Base-by-base conservation (phyloP, 2,113 vertebrate genomes). In the Xenus cinereus region DNA sequence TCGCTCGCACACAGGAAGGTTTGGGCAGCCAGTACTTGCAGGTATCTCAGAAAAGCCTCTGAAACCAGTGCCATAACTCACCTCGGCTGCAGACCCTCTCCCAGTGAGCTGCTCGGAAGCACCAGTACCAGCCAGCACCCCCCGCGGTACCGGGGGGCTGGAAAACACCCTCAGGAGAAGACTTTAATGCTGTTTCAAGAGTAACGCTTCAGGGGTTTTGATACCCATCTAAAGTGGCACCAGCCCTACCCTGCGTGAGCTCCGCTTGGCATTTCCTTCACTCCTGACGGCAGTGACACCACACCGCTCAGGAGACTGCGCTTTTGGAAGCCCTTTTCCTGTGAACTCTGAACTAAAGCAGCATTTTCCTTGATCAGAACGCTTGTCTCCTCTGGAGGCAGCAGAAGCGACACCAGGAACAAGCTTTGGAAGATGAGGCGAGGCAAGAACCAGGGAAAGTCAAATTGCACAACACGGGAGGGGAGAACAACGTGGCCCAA, bases 281-380 rank as follows among this genome's bases (percentile, higher is more conserved):
- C 10, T 26, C 59, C 73, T 3, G 2, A 19, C 3, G 0, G 6
- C 0, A 26, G 71, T 0, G 35, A 50, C 20, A 13, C 0, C 14
- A 24, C 35, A 18, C 30, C 17, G 8, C 64, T 7, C 18, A 46
- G 45, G 45, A 45, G 45, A 45, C 18, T 18, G 14, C 4, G 15
- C 51, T 28, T 16, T 16, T 8, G 51, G 27, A 15, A 53, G 51
- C 51, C 27, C 51, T 28, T 54, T 35, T 48, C 77, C 69, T 41
- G 15, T 4, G 4, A 53, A 28, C 51, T 28, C 51, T 16, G 51
- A 28, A 8, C 26, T 28, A 15, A 18, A 20, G 37, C 12, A 69
- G 6, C 3, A 1, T 33, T 64, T 64, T 60, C 73, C 73, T 54
- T 6, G 17, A 45, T 2, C 23, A 14, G 43, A 69, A 51, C 18